Conservation (phyloP, 2,888 invertebrate genomes). For the Bellardia bayeri region DNA sequence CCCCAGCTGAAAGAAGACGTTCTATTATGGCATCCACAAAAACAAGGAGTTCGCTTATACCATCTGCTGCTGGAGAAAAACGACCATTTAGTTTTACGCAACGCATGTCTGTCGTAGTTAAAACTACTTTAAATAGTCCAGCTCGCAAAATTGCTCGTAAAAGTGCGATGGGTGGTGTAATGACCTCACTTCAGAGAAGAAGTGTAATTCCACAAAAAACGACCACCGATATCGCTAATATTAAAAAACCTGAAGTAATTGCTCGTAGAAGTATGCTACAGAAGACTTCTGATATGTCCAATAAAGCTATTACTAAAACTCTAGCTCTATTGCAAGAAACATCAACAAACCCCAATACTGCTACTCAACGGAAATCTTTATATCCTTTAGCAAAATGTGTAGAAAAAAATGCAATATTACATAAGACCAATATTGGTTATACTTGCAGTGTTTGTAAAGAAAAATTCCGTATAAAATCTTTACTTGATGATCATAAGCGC, state of each 20-base stretch:
- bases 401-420: constrained; percentile 17
- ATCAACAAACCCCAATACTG: not conserved
- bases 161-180: constrained; percentile 55
- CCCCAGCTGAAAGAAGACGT: constrained; percentile 27
- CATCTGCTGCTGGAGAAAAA: constrained; percentile 72
- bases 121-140: constrained; percentile 82
- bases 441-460: constrained; percentile 77
- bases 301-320: not conserved
- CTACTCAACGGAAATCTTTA: constrained; percentile 57
- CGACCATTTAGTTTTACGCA: constrained; percentile 77
- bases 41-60: constrained; percentile 64
- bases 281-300: constrained; percentile 1
- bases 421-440: constrained; percentile 40
- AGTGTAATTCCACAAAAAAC: constrained; percentile 51
- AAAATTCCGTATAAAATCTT: constrained; percentile 76
- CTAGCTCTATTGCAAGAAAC: constrained; percentile 28
- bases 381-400: constrained; percentile 5
- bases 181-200: constrained; percentile 47
- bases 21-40: constrained; percentile 3
- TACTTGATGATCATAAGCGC: constrained; percentile 78
- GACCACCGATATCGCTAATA: constrained; percentile 4
- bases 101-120: constrained; percentile 82
- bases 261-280: constrained; percentile 60
- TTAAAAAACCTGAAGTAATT: constrained; percentile 28
- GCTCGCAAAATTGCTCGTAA: constrained; percentile 78